Evolutionary conservation across 2,888 invertebrate genomes (phyloP).

Genomic region (Ferdinandea cuprea): DNA sequence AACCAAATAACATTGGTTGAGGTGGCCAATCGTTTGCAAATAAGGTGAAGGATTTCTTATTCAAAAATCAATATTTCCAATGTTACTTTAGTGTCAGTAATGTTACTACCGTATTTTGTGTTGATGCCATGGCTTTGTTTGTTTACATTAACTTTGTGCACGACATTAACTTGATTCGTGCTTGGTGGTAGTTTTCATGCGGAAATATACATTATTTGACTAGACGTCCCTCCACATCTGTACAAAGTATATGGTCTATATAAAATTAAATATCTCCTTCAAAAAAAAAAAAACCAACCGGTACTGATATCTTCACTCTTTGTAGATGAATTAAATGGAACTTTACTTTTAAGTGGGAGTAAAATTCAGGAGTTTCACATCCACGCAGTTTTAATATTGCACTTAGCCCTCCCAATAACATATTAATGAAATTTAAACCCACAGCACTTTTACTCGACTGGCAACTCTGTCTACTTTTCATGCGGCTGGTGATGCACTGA

Average conservation of each 20-base stretch:
- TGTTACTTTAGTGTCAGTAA: too few relatives aligned
- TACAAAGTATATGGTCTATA: background rate
- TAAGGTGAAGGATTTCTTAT: too few relatives aligned
- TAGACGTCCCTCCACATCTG: background rate
- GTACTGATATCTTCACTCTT: too few relatives aligned
- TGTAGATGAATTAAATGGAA: too few relatives aligned
- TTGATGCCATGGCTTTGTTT: background rate
- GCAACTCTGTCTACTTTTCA: conserved; percentile 33
- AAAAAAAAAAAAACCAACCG: too few relatives aligned
- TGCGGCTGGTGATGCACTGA: conserved; percentile 7
- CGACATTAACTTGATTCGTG: background rate
- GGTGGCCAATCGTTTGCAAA: too few relatives aligned
- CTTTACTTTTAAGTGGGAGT: too few relatives aligned
- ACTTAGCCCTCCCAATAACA: background rate
- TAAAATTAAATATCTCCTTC: too few relatives aligned
- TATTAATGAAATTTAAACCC: background rate
- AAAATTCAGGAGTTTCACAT: background rate
- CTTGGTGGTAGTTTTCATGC: background rate
- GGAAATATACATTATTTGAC: background rate
- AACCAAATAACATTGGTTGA: too few relatives aligned
- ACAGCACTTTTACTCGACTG: background rate
- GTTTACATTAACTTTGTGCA: background rate
- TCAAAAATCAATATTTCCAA: too few relatives aligned
- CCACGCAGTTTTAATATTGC: background rate
- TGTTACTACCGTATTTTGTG: too few relatives aligned